Conservation (phyloP, 2,888 invertebrate species). For the Smittia aterrima region DNA sequence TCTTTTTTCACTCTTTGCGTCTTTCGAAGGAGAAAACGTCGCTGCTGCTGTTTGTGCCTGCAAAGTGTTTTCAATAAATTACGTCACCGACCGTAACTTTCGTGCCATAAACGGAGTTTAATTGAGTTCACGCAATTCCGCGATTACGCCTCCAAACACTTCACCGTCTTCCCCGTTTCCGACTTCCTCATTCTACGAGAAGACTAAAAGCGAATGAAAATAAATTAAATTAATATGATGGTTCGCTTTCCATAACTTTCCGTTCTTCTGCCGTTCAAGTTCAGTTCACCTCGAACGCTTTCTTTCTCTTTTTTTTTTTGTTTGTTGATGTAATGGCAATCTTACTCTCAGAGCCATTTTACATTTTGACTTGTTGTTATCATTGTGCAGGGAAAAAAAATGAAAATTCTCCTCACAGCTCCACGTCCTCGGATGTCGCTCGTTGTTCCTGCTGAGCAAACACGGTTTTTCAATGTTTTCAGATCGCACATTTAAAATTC, state of each 20-base stretch:
- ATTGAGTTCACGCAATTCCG: constrained; percentile 17
- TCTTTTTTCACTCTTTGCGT: constrained; percentile 1
- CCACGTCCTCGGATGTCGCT: neutral
- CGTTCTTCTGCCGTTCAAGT: neutral
- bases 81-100: neutral
- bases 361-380: constrained; percentile 42
- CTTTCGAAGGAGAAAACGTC: neutral
- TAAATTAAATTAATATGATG: constrained; percentile 42
- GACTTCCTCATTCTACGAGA: neutral
- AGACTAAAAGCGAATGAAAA: constrained; percentile 17
- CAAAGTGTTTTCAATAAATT: constrained; percentile 6
- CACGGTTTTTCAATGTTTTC: constrained; percentile 35
- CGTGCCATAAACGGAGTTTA: constrained; percentile 10
- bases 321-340: constrained; percentile 35
- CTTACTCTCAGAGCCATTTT: constrained; percentile 38
- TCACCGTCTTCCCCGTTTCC: neutral
- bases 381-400: constrained; percentile 32
- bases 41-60: too few relatives aligned
- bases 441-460: constrained; percentile 35
- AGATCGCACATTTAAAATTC: constrained; percentile 40
- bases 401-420: neutral
- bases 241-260: constrained; percentile 22
- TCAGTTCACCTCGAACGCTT: neutral
- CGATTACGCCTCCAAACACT: neutral
- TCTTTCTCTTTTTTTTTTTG: neutral